phyloP scores from a whole-genome alignment of 2,888 invertebrate genomes.

The Glomeris marginata region DNA sequence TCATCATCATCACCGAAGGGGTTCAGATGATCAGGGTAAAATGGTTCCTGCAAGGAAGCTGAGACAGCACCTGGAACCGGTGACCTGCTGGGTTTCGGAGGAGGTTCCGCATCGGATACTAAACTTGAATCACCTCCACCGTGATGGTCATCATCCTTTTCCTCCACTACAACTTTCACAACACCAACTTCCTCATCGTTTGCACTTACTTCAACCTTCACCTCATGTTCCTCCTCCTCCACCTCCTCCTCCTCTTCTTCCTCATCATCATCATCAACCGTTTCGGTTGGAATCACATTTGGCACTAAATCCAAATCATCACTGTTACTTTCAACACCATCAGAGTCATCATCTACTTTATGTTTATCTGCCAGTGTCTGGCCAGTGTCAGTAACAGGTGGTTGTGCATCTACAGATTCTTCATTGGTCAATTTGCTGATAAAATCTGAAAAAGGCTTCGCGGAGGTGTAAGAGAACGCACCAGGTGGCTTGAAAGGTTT shows the following conservation, averaged over 20 bases:
- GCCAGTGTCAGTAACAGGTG: conserved; percentile 4
- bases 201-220: conserved; percentile 20
- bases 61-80: conserved; percentile 2
- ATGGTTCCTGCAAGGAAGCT: conserved; percentile 15
- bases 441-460: not conserved
- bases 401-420: no score
- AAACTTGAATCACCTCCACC: not conserved
- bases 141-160: not conserved
- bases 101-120: not conserved
- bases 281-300: not conserved
- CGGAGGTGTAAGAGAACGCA: not conserved
- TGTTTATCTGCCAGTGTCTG: not conserved
- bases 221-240: conserved; percentile 24
- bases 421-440: no score
- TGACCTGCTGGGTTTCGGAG: not conserved
- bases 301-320: not conserved
- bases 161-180: not conserved
- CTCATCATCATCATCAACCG: not conserved
- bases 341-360: not conserved
- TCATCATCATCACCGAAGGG: conserved; percentile 62
- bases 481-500: conserved; percentile 1
- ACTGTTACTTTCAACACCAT: not conserved
- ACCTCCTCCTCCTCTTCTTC: not conserved
- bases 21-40: conserved; percentile 65
- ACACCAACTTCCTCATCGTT: conserved; percentile 16